Base-by-base conservation (phyloP, 2,888 invertebrate species). In the Sycophila texana region DNA sequence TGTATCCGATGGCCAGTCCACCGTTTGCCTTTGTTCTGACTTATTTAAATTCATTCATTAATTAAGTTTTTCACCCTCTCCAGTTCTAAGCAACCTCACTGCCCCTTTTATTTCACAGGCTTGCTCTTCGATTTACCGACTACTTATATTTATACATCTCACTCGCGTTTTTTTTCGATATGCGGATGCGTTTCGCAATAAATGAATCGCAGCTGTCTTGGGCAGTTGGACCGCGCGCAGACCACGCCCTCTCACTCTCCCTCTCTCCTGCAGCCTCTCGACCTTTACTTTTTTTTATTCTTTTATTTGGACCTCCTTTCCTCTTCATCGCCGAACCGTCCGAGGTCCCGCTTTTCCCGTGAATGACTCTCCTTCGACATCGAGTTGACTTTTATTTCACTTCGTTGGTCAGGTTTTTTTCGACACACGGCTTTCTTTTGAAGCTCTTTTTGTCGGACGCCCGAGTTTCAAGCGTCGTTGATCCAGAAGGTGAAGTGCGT, bases 151-250 rank as follows among this genome's bases (percentile, higher is more conserved):
- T 26, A 26, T 26, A 57, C 60, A 22, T 65, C 58, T 66, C 12
- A 51, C 39, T 39, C 10, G 1, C 39, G 39, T 7, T 4, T 39
- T 26, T 58, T 26, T 72, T 51, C 67, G 57, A 58, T 66, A 72
- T 66, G 57, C 39, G 16, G 55, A 47, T 57, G 65, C 71, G 53
- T 47, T 39, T 14, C 57, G 66, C 66, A 49, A 58, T 58, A 51
- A 67, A 75, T 51, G 67, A 67, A 68, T 67, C 75, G 75, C 49
- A 7, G 63, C 47, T 49, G 72, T 53, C 72, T 70, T 57, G 68
- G 68, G 20, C 68, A 57, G 26, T 55, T 14, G 53, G 16, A 14
- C 53, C 16, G 53, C 16, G 53, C 53, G 10, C n/a, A 53, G 12
- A 14, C 53, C 53, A n/a, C 53, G n/a, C 53, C 39, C 39, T 10